phyloP scores from a whole-genome alignment of 2,888 invertebrate species.

The Dicyrtomina minuta region DNA sequence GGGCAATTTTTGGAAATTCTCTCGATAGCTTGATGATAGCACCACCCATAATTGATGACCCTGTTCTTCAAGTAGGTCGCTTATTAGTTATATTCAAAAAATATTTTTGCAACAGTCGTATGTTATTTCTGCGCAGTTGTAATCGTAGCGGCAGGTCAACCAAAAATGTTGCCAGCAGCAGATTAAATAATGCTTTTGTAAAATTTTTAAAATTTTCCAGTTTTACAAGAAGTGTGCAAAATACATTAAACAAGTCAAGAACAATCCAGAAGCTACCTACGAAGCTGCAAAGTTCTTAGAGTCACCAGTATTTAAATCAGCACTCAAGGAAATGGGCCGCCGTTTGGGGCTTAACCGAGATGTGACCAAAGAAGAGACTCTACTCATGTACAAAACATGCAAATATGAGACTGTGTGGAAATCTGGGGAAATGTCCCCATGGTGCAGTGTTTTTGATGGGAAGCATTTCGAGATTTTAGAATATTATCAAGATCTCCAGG shows the following conservation, averaged over 20 bases:
- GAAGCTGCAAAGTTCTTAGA: conserved; percentile 63
- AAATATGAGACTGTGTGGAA: conserved; percentile 82
- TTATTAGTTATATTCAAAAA: no score
- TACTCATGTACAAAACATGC: conserved; percentile 72
- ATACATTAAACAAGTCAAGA: conserved; percentile 69
- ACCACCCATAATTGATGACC: no score
- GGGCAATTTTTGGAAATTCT: no score
- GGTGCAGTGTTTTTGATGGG: conserved; percentile 73
- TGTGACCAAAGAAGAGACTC: conserved; percentile 62
- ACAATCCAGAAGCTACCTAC: conserved; percentile 63
- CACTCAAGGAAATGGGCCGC: conserved; percentile 64
- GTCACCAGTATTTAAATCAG: conserved; percentile 63
- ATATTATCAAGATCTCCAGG: conserved; percentile 73
- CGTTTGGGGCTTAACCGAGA: conserved; percentile 63
- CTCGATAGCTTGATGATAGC: no score
- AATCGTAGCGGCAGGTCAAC: no score
- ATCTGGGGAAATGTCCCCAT: conserved; percentile 67
- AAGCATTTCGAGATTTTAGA: conserved; percentile 68
- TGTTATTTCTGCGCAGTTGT: no score
- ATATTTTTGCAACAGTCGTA: no score
- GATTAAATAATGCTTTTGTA: no score
- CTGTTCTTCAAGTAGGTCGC: no score
- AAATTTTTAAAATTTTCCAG: no score
- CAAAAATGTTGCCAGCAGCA: no score
- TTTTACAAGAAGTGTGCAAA: conserved; percentile 75